These are phyloP conservation scores for Ruditapes philippinarum DNA, from an alignment of 1,140 invertebrate species.

Conservation along the genomic window DNA sequence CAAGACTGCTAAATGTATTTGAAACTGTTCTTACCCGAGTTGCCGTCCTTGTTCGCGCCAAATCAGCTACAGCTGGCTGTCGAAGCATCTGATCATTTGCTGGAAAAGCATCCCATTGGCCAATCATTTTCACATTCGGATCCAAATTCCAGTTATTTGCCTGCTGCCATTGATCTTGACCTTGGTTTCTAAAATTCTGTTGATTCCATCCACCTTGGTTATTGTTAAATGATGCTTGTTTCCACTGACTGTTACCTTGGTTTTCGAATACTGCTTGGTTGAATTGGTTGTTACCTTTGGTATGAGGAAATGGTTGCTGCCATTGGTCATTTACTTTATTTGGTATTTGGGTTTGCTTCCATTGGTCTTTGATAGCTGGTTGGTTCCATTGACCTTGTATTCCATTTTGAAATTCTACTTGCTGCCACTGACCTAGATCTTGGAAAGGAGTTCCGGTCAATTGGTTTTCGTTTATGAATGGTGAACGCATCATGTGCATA, in stretches of 20 bases:
- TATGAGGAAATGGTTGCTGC: background rate
- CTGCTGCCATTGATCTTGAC: slow-evolving; percentile 18
- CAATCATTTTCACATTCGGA: slow-evolving; percentile 13
- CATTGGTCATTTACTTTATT: background rate
- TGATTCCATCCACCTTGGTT: background rate
- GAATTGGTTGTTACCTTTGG: background rate
- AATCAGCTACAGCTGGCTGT: background rate
- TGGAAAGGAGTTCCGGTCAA: background rate
- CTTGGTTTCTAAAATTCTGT: background rate
- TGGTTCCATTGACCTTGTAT: slow-evolving; percentile 1
- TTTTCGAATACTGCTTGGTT: background rate
- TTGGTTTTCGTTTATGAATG: background rate
- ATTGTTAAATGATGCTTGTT: background rate
- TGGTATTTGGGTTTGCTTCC: background rate
- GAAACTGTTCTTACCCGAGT: background rate
- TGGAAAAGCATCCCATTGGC: background rate
- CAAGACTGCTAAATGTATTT: too few species aligned
- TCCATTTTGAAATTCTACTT: background rate
- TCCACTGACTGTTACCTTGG: background rate
- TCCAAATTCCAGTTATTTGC: background rate
- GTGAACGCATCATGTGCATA: background rate
- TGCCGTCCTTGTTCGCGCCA: background rate
- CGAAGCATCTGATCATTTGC: background rate
- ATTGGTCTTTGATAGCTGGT: background rate
- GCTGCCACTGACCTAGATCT: background rate